Evolutionary conservation across 1,140 invertebrate genomes (phyloP).

Genomic region (Drosophila lacertosa): DNA sequence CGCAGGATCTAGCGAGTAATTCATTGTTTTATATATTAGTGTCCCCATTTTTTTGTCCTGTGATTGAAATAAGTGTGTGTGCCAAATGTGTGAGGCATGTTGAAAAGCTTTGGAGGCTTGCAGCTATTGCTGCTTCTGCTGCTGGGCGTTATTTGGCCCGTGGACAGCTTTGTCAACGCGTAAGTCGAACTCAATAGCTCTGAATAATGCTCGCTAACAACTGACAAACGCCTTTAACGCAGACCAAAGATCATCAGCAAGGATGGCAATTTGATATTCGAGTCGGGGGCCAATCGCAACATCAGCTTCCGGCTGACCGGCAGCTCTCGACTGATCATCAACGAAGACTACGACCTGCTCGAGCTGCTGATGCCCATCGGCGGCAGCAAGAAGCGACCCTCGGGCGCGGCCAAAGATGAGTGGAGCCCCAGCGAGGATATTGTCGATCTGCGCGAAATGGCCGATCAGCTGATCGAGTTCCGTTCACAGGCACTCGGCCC

Average conservation of each 20-base stretch:
- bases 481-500: conserved; percentile 35
- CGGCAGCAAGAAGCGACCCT: conserved; percentile 48
- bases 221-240: not conserved
- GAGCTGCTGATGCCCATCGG: conserved; percentile 55
- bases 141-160: conserved; percentile 12
- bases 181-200: conserved; percentile 38
- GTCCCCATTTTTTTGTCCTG: conserved; percentile 6
- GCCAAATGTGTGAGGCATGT: conserved; percentile 17
- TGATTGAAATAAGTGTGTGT: not conserved
- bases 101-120: conserved; percentile 15
- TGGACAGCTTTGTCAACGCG: conserved; percentile 72
- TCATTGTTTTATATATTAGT: not conserved
- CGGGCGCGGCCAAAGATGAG: conserved; percentile 49
- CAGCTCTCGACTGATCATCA: conserved; percentile 86
- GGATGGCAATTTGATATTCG: conserved; percentile 88
- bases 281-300: conserved; percentile 87
- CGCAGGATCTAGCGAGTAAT: not conserved
- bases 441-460: conserved; percentile 44
- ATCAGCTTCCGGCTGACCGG: conserved; percentile 87
- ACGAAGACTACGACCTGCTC: conserved; percentile 86
- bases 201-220: not conserved
- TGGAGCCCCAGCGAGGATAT: conserved; percentile 36
- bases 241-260: conserved; percentile 87
- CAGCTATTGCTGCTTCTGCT: conserved; percentile 29
- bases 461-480: conserved; percentile 45